Conservation (phyloP, 2,888 invertebrate genomes). For the Drosophila sordidula region DNA sequence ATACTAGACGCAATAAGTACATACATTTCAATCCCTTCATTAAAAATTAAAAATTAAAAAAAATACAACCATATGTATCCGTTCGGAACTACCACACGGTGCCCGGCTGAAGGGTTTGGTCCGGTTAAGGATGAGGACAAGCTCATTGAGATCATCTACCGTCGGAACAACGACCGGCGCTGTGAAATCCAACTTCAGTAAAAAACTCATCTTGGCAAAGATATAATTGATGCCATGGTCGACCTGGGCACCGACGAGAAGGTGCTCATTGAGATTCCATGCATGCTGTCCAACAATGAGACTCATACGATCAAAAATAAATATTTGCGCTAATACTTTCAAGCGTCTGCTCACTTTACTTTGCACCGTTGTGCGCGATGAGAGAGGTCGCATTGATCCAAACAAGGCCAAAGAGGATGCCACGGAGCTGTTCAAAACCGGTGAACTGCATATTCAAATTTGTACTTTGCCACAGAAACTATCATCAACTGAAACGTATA, state of each 20-base stretch:
- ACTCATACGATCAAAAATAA: slow-evolving; percentile 92
- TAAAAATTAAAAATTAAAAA: too few species aligned
- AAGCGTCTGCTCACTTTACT: slow-evolving; percentile 94
- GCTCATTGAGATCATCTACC: slow-evolving; percentile 93
- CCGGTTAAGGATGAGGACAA: slow-evolving; percentile 92
- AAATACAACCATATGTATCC: too few species aligned
- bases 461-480: slow-evolving; percentile 92
- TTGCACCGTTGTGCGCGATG: slow-evolving; percentile 89
- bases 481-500: slow-evolving; percentile 86
- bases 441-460: slow-evolving; percentile 91
- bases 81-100: too few species aligned
- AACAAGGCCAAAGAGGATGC: slow-evolving; percentile 92
- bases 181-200: slow-evolving; percentile 86
- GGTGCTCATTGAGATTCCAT: slow-evolving; percentile 94
- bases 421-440: slow-evolving; percentile 91
- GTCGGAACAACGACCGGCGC: slow-evolving; percentile 93
- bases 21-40: too few species aligned
- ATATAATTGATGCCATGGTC: slow-evolving; percentile 92
- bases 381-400: slow-evolving; percentile 90
- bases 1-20: too few species aligned
- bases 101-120: too few species aligned
- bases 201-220: slow-evolving; percentile 86
- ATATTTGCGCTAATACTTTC: slow-evolving; percentile 91
- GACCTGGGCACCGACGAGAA: slow-evolving; percentile 95
- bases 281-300: slow-evolving; percentile 94